A percentile compares a stretch with the other conserved stretches of the same genome.
phyloP scores from a whole-genome alignment of 2,797 vertebrate genomes.

The Sandelia bainsii region DNA sequence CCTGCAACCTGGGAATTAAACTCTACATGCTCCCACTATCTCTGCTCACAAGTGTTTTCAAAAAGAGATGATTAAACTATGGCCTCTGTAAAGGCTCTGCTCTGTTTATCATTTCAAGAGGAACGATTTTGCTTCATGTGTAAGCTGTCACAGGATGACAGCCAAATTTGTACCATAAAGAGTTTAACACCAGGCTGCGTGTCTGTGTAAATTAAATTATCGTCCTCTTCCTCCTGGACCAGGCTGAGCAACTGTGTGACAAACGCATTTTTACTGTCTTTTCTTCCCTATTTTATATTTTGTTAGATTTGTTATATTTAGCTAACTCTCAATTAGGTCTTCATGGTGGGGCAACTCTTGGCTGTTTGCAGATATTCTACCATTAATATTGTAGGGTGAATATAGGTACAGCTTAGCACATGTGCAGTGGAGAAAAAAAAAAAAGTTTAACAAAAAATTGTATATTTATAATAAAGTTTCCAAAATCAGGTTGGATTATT shows the following conservation, averaged over 20 bases:
- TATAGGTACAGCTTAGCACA: conserved; percentile 35
- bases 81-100: conserved; percentile 1
- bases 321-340: not conserved
- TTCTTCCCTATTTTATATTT: no score
- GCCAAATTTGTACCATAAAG: not conserved
- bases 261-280: not conserved
- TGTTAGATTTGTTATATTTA: no score
- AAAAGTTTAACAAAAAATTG: not conserved
- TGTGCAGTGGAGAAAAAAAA: conserved; percentile 5
- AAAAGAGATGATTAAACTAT: conserved; percentile 9
- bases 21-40: conserved; percentile 23
- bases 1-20: conserved; percentile 46
- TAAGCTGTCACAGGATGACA: not conserved
- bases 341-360: not conserved
- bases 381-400: not conserved
- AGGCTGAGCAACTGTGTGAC: conserved; percentile 18
- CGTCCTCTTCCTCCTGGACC: conserved; percentile 14
- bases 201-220: conserved; percentile 4
- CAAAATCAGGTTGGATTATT: conserved; percentile 10
- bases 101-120: not conserved
- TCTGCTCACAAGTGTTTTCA: conserved; percentile 13
- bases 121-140: not conserved
- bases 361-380: not conserved
- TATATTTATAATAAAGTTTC: conserved; percentile 2
- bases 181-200: conserved; percentile 16